Conservation (phyloP, 2,888 invertebrate genomes). For the Leptodirus hochenwartii region DNA sequence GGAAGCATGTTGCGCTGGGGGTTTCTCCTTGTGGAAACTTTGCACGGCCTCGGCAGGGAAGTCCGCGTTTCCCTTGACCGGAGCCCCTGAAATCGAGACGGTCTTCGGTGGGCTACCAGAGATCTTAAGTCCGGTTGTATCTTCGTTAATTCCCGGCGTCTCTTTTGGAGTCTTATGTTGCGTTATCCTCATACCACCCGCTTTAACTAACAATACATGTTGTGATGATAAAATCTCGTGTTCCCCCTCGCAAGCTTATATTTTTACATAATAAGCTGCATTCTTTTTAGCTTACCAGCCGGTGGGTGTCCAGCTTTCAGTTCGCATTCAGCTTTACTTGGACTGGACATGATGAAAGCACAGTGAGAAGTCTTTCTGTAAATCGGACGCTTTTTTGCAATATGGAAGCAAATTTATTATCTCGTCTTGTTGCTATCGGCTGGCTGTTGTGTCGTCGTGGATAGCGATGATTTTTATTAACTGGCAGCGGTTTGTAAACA, state of each 20-base stretch:
- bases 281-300: slow-evolving; percentile 55
- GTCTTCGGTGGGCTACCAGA: slow-evolving; percentile 61
- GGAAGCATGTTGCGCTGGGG: slow-evolving; percentile 42
- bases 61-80: slow-evolving; percentile 67
- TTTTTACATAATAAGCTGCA: slow-evolving; percentile 5
- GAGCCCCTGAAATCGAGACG: slow-evolving; percentile 60
- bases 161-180: slow-evolving; percentile 62
- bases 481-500: too few relatives aligned
- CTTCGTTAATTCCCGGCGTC: slow-evolving; percentile 46
- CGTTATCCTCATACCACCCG: slow-evolving; percentile 82
- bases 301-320: slow-evolving; percentile 79
- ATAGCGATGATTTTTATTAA: too few relatives aligned
- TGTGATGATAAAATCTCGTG: too few relatives aligned
- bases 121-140: slow-evolving; percentile 54
- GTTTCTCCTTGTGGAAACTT: slow-evolving; percentile 58
- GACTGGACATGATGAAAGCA: slow-evolving; percentile 34
- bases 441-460: too few relatives aligned
- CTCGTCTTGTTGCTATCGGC: too few relatives aligned
- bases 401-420: too few relatives aligned
- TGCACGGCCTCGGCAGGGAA: slow-evolving; percentile 80
- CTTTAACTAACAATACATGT: slow-evolving; percentile 46
- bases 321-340: slow-evolving; percentile 44
- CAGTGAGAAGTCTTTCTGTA: too few relatives aligned
- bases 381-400: too few relatives aligned
- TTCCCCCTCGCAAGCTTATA: too few relatives aligned